phyloP scores from a whole-genome alignment of 2,888 invertebrate genomes.

The Hypercompe scribonia region DNA sequence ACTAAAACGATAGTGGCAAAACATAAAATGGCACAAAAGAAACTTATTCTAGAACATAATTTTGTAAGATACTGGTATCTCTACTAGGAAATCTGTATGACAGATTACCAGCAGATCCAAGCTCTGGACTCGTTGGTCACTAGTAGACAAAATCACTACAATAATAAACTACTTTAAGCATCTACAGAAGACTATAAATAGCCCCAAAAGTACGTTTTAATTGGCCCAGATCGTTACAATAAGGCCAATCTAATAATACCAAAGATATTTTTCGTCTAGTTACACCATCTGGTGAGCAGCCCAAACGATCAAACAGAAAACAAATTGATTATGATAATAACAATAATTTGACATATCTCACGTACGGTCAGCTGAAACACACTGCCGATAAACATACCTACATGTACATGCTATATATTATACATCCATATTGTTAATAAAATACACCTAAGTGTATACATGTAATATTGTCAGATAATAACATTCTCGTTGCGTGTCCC shows the following conservation, averaged over 20 bases:
- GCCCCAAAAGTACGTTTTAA: slow-evolving; percentile 1
- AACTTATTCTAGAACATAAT: too few species aligned
- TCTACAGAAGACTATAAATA: neutral
- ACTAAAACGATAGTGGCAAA: neutral
- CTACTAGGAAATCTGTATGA: too few species aligned
- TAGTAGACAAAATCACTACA: neutral
- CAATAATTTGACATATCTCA: neutral
- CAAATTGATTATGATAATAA: neutral
- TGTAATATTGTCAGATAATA: too few species aligned
- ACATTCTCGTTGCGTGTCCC: too few species aligned
- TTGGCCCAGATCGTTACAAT: slow-evolving; percentile 6
- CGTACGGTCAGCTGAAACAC: too few species aligned
- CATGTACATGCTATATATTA: too few species aligned
- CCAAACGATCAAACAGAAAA: neutral
- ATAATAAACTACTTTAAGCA: neutral
- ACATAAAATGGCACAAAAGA: too few species aligned
- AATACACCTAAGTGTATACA: too few species aligned
- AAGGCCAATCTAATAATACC: slow-evolving; percentile 1
- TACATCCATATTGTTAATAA: too few species aligned
- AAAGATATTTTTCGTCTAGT: neutral
- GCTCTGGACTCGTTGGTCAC: neutral
- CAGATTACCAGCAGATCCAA: too few species aligned
- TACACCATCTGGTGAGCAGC: slow-evolving; percentile 3
- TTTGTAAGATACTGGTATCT: too few species aligned
- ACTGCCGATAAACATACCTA: too few species aligned